These are phyloP conservation scores for Mormyrops attenuatus DNA, from an alignment of 2,797 vertebrate species.

Conservation along the genomic window DNA sequence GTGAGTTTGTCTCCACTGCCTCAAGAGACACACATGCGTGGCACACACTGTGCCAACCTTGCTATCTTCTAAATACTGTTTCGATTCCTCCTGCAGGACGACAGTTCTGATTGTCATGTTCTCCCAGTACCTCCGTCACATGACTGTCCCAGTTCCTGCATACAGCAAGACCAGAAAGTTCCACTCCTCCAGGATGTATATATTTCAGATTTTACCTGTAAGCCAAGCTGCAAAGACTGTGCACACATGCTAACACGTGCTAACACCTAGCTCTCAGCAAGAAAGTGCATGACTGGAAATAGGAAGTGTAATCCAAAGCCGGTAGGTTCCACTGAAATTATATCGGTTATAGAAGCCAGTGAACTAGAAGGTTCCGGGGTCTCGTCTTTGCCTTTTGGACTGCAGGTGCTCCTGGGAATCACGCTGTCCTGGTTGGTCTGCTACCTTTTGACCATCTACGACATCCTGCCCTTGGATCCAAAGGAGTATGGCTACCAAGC, in stretches of 20 bases:
- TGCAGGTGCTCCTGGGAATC: slow-evolving; percentile 38
- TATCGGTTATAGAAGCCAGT: not conserved
- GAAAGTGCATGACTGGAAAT: not conserved
- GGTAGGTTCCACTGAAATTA: not conserved
- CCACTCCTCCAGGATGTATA: slow-evolving; percentile 60
- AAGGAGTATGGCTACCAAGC: slow-evolving; percentile 72
- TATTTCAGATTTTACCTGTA: slow-evolving; percentile 96
- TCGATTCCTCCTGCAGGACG: slow-evolving; percentile 64
- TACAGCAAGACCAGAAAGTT: slow-evolving; percentile 70
- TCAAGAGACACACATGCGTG: not conserved
- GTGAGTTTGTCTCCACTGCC: slow-evolving; percentile 58
- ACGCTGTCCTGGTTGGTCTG: slow-evolving; percentile 68
- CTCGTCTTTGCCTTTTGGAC: not conserved
- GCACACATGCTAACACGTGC: not conserved
- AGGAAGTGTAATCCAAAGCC: not conserved
- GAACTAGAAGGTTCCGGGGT: not conserved
- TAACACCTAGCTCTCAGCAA: not conserved
- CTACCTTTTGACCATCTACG: slow-evolving; percentile 67
- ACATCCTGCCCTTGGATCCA: slow-evolving; percentile 43
- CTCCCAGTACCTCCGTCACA: slow-evolving; percentile 88
- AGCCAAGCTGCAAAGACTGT: slow-evolving; percentile 31
- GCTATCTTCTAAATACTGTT: not conserved
- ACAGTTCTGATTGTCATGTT: slow-evolving; percentile 82
- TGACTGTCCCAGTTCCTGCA: slow-evolving; percentile 68
- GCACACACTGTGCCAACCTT: not conserved